phyloP scores from a whole-genome alignment of 2,888 invertebrate genomes.

The Drosophila merina region DNA sequence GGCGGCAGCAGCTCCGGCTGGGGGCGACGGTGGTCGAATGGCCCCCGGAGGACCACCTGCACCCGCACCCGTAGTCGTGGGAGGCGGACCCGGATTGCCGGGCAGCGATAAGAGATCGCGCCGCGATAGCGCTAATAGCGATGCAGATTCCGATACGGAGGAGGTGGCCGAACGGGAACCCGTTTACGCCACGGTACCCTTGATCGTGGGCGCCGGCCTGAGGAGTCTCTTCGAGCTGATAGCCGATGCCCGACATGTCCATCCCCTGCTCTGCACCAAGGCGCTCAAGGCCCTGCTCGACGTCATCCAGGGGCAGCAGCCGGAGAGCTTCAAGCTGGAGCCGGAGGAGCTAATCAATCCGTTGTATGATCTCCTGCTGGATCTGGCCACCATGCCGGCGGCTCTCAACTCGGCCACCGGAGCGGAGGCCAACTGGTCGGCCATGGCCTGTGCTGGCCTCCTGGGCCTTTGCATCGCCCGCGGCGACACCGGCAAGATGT shows the following conservation, averaged over 20 bases:
- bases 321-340: slow-evolving; percentile 83
- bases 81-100: slow-evolving; percentile 29
- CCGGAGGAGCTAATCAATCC: slow-evolving; percentile 88
- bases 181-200: slow-evolving; percentile 85
- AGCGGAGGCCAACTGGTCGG: slow-evolving; percentile 89
- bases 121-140: slow-evolving; percentile 82
- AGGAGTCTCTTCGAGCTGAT: slow-evolving; percentile 96
- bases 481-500: slow-evolving; percentile 95
- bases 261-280: slow-evolving; percentile 94
- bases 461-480: slow-evolving; percentile 95
- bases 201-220: slow-evolving; percentile 92
- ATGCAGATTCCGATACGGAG: slow-evolving; percentile 85
- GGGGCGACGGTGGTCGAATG: slow-evolving; percentile 3
- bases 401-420: slow-evolving; percentile 81
- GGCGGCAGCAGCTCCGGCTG: slow-evolving; percentile 44
- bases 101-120: slow-evolving; percentile 67
- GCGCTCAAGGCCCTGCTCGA: slow-evolving; percentile 94
- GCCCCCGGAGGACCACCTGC: slow-evolving; percentile 3
- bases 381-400: slow-evolving; percentile 90
- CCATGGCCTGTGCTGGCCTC: slow-evolving; percentile 95
- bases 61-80: slow-evolving; percentile 36
- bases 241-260: slow-evolving; percentile 92
- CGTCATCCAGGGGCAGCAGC: slow-evolving; percentile 89
- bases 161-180: slow-evolving; percentile 85
- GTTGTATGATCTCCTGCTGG: slow-evolving; percentile 92